These are phyloP conservation scores for Acyrthosiphon pisum DNA, from an alignment of 1,140 invertebrate genomes.

Conservation along the genomic window DNA sequence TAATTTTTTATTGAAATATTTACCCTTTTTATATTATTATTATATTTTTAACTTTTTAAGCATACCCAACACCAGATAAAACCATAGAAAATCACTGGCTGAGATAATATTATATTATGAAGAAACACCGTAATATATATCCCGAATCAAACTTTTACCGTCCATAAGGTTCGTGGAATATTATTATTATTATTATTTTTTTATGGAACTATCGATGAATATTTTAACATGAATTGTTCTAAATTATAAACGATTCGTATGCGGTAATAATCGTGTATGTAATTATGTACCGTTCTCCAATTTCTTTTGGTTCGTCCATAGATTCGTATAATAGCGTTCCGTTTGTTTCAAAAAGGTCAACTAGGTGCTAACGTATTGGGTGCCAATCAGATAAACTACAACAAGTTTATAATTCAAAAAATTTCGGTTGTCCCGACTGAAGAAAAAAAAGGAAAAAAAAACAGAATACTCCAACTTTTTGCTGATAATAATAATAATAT, in stretches of 20 bases:
- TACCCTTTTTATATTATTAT: neutral
- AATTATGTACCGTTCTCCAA: neutral
- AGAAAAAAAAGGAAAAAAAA: neutral
- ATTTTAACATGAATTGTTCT: neutral
- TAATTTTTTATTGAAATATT: neutral
- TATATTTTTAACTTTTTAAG: neutral
- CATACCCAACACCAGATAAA: neutral
- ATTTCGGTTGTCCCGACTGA: slow-evolving; percentile 12
- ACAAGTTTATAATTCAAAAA: slow-evolving; percentile 40
- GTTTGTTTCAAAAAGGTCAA: slow-evolving; percentile 25
- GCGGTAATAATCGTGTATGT: neutral
- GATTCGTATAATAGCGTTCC: neutral
- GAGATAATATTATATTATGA: neutral
- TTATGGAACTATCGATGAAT: neutral
- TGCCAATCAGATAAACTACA: slow-evolving; percentile 50
- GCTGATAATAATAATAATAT: neutral
- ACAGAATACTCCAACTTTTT: slow-evolving; percentile 28
- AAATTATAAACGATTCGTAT: slow-evolving; percentile 14
- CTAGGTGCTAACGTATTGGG: slow-evolving; percentile 44
- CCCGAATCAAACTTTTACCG: neutral
- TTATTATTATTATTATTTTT: neutral
- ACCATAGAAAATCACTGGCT: neutral
- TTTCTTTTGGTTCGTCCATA: slow-evolving; percentile 3
- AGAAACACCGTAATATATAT: neutral
- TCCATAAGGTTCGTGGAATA: neutral